Evolutionary conservation across 2,888 invertebrate genomes (phyloP).

Genomic region (Thysanoteuthis rhombus): DNA sequence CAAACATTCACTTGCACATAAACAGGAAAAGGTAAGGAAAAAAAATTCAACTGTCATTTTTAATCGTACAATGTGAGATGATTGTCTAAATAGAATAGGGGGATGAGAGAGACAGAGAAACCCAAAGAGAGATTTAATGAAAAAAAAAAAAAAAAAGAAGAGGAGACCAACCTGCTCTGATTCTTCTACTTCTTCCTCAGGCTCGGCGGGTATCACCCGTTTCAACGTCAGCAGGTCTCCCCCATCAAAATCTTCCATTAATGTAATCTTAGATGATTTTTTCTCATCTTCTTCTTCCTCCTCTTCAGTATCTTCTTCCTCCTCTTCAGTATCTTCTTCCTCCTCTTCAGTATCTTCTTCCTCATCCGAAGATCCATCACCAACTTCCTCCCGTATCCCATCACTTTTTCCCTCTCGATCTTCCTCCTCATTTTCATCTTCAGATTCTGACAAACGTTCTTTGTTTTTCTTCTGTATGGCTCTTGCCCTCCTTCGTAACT

Average conservation of each 20-base stretch:
- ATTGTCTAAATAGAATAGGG: no score
- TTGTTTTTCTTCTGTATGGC: not conserved
- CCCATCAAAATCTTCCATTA: slow-evolving; percentile 37
- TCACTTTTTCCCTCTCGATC: slow-evolving; percentile 54
- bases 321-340: slow-evolving; percentile 34
- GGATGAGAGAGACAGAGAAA: no score
- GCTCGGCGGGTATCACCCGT: slow-evolving; percentile 18
- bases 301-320: no score
- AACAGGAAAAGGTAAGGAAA: no score
- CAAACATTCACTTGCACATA: no score
- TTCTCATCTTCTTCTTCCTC: no score
- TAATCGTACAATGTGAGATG: no score
- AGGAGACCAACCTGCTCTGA: not conserved
- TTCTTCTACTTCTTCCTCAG: slow-evolving; percentile 30
- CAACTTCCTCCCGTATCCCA: slow-evolving; percentile 33
- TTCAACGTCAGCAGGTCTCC: slow-evolving; percentile 39
- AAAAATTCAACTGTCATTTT: no score
- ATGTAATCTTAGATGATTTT: not conserved
- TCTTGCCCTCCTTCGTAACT: not conserved
- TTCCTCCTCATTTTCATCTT: slow-evolving; percentile 34
- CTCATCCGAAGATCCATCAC: slow-evolving; percentile 70
- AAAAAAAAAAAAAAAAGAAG: not conserved
- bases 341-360: slow-evolving; percentile 68
- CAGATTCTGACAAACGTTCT: not conserved
- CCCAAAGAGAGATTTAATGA: not conserved